Conservation (phyloP, 2,113 vertebrate species). For the Lepus europaeus region DNA sequence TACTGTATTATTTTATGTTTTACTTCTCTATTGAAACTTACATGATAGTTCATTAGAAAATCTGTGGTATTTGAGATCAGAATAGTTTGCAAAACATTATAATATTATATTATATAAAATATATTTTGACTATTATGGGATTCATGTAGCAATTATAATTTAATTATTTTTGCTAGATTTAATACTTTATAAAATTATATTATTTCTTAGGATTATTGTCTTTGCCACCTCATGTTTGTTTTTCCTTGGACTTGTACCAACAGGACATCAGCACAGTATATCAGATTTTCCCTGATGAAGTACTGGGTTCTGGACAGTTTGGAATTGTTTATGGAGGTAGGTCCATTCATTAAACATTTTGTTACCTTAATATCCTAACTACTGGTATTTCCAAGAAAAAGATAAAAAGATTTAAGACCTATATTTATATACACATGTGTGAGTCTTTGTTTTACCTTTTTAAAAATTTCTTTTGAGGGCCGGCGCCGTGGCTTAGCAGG, state of each 20-base stretch:
- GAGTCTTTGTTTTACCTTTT: neutral
- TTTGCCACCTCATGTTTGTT: constrained; percentile 58
- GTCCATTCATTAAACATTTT: constrained; percentile 57
- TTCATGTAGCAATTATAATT: neutral
- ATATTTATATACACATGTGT: neutral
- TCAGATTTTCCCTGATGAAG: constrained; percentile 98
- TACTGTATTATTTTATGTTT: neutral
- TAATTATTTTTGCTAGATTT: neutral
- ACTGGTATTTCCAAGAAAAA: neutral
- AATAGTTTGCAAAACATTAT: constrained; percentile 6
- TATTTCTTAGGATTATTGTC: neutral
- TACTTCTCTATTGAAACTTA: constrained; percentile 7
- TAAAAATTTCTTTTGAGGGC: neutral
- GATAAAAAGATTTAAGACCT: neutral
- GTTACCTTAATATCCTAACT: constrained; percentile 15
- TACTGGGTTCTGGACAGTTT: constrained; percentile 98
- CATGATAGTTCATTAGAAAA: neutral
- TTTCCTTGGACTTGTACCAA: constrained; percentile 66
- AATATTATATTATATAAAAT: neutral
- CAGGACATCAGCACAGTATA: constrained; percentile 98
- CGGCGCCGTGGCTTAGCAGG: too few species aligned
- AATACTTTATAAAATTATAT: neutral
- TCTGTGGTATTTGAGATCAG: neutral
- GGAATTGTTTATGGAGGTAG: constrained; percentile 99
- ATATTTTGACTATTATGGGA: neutral